A percentile compares a stretch with the other conserved stretches of the same genome.
Conservation (phyloP, 1,140 invertebrate genomes). For the Pentalonia nigronervosa region DNA sequence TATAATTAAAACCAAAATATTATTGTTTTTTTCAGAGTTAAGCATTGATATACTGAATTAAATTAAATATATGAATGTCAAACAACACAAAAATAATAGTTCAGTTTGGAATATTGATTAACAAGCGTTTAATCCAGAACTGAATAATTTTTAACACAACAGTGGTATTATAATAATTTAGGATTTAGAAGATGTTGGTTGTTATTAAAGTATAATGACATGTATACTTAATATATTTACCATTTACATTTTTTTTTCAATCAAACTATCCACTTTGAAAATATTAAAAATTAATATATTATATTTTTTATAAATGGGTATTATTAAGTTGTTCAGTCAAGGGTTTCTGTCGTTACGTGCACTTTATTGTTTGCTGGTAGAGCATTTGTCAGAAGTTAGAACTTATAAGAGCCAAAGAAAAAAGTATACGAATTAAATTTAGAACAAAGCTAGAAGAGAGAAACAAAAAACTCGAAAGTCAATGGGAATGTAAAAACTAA, state of each 20-base stretch:
- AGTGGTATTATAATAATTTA: not conserved
- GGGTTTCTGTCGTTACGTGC: not conserved
- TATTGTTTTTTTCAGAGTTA: not conserved
- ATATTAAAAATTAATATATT: not conserved
- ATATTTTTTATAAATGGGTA: not conserved
- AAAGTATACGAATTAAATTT: not conserved
- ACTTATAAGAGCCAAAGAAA: not conserved
- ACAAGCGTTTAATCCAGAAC: not conserved
- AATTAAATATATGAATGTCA: not conserved
- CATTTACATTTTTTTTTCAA: not conserved
- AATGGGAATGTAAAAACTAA: not conserved
- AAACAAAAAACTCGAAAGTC: not conserved
- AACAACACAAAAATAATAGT: not conserved
- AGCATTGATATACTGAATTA: not conserved
- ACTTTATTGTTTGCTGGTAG: not conserved
- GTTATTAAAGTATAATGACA: not conserved
- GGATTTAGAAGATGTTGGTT: not conserved
- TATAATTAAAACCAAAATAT: not conserved
- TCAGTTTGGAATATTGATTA: not conserved
- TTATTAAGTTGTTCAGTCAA: slow-evolving; percentile 18
- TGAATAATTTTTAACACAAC: not conserved
- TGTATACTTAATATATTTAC: too few relatives aligned
- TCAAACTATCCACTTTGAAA: not conserved
- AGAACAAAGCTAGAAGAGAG: not conserved
- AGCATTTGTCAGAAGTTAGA: not conserved